Evolutionary conservation across 2,113 vertebrate species (phyloP).

Genomic region (Acanthisitta chloris): DNA sequence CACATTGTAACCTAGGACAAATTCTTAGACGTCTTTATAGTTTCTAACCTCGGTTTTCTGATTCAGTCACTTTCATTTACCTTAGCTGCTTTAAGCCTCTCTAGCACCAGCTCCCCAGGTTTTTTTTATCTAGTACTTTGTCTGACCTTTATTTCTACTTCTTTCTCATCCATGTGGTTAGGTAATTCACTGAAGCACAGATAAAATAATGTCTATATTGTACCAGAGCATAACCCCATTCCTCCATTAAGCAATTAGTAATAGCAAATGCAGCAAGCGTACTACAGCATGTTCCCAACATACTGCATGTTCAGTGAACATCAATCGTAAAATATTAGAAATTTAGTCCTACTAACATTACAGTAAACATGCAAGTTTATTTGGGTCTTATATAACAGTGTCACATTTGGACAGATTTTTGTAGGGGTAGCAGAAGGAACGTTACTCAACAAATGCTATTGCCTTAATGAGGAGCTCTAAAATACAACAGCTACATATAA

Average conservation of each 20-base stretch:
- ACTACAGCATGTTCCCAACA: background rate
- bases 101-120: background rate
- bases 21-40: background rate
- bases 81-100: background rate
- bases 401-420: background rate
- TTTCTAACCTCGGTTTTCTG: background rate
- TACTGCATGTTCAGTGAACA: background rate
- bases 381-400: background rate
- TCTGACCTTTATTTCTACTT: background rate
- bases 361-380: background rate
- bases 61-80: background rate
- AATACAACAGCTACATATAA: background rate
- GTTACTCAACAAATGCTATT: background rate
- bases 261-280: background rate
- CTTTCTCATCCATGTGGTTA: background rate
- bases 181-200: background rate
- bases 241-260: slow-evolving; percentile 2
- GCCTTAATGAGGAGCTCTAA: background rate
- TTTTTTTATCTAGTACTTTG: background rate
- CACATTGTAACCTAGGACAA: too few relatives aligned
- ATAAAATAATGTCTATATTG: background rate
- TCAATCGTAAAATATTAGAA: background rate
- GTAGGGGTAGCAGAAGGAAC: background rate
- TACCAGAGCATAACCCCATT: background rate
- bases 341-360: background rate